These are phyloP conservation scores for Apostichopus japonicus DNA, from an alignment of 35 echinoderm and acorn worm species.

Conservation along the genomic window DNA sequence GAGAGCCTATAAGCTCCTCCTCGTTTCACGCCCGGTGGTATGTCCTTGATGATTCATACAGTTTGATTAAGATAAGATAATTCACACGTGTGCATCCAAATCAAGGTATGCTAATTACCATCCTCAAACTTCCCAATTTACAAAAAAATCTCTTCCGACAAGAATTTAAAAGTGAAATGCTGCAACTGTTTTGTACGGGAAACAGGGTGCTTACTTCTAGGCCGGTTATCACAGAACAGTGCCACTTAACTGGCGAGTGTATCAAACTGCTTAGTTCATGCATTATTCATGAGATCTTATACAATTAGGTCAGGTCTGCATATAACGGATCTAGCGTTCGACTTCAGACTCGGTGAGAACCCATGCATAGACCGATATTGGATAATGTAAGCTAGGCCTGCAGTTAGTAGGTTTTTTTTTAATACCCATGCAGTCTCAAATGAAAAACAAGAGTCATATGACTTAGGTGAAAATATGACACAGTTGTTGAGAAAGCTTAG, in stretches of 20 bases:
- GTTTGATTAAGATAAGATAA: background rate
- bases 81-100: background rate
- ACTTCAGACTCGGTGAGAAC: no score
- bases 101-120: background rate
- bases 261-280: background rate
- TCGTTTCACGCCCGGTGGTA: no score
- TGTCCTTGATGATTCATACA: background rate
- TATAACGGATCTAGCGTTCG: no score
- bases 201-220: background rate
- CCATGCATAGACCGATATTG: no score
- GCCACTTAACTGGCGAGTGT: background rate
- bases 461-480: no score
- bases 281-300: constrained; percentile 1
- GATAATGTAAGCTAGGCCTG: no score
- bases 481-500: no score
- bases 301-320: background rate
- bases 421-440: no score
- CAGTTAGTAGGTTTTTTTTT: no score
- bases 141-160: background rate
- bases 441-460: no score
- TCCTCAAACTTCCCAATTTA: background rate
- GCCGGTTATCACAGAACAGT: background rate
- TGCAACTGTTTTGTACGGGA: background rate
- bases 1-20: background rate
- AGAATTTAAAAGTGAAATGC: no score